Percentiles rank a stretch among this genome's conserved stretches.
Conservation (phyloP, 2,113 vertebrate genomes). For the Xiphorhynchus elegans region DNA sequence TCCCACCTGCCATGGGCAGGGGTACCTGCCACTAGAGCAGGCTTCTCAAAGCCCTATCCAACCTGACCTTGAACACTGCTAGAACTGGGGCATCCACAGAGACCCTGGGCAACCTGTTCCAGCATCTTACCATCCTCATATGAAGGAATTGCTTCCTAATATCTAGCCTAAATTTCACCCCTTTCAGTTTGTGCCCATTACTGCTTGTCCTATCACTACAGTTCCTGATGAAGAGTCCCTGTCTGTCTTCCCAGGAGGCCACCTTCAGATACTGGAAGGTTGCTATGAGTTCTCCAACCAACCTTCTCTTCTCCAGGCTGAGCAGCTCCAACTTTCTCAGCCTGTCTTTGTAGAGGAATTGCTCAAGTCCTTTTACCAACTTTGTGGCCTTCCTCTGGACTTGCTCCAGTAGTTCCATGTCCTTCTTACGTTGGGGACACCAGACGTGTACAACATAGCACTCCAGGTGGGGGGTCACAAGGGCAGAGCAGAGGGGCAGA, state of each 20-base stretch:
- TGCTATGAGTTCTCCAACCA: neutral
- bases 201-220: neutral
- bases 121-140: neutral
- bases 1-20: too few relatives aligned
- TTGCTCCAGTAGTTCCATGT: neutral
- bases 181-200: neutral
- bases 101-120: neutral
- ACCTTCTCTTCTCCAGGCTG: neutral
- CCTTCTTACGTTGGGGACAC: neutral
- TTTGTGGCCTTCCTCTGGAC: neutral
- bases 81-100: neutral
- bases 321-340: neutral
- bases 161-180: neutral
- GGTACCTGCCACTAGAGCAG: neutral
- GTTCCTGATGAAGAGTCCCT: neutral
- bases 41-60: neutral
- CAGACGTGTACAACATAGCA: neutral
- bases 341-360: neutral
- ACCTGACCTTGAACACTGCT: neutral
- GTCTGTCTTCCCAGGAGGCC: neutral
- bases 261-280: neutral
- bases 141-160: neutral
- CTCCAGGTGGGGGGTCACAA: neutral
- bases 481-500: neutral
- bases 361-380: neutral